These are phyloP conservation scores for Myotis daubentonii DNA, from an alignment of 2,797 vertebrate genomes.

Conservation along the genomic window DNA sequence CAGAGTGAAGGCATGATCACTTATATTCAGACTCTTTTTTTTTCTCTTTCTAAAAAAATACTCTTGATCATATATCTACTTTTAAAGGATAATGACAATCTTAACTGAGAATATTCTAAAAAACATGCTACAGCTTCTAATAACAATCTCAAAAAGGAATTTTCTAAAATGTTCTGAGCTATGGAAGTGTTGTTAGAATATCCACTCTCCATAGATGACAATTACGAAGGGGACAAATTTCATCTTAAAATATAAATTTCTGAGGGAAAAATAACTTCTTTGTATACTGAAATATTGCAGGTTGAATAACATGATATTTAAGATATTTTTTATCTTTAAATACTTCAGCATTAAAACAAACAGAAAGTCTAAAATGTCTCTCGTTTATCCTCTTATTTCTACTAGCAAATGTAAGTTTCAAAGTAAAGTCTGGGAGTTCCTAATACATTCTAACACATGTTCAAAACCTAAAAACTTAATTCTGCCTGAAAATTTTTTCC, in stretches of 20 bases:
- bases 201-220: background rate
- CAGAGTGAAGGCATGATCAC: background rate
- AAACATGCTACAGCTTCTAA: background rate
- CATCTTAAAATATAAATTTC: conserved; percentile 12
- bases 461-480: background rate
- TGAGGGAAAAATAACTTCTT: conserved; percentile 21
- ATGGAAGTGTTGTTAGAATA: background rate
- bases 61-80: background rate
- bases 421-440: background rate
- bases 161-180: conserved; percentile 29
- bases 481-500: background rate
- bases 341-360: background rate
- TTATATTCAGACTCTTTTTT: background rate
- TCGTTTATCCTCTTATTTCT: background rate
- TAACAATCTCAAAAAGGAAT: background rate
- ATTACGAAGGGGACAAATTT: background rate
- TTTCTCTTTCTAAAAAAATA: background rate
- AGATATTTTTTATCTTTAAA: background rate
- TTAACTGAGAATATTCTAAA: conserved; percentile 11
- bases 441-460: background rate
- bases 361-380: background rate
- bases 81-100: conserved; percentile 43
- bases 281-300: background rate
- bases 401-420: background rate
- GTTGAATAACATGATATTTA: background rate